These are phyloP conservation scores for Neostethus bicornis DNA, from an alignment of 2,797 vertebrate genomes.

Conservation along the genomic window DNA sequence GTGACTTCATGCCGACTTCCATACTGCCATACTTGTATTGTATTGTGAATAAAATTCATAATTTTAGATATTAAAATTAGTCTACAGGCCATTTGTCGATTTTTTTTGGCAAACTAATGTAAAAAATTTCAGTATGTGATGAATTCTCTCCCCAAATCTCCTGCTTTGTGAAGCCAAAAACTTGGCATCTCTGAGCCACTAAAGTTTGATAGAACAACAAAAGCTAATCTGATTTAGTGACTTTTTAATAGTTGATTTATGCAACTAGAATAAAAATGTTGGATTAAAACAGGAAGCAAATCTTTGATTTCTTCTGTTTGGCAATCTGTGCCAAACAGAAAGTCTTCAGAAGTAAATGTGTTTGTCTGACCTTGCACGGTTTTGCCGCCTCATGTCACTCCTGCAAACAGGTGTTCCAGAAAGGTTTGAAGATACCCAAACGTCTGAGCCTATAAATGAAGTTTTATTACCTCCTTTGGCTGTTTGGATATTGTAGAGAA, in stretches of 20 bases:
- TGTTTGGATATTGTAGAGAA: slow-evolving; percentile 46
- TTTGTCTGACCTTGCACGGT: slow-evolving; percentile 19
- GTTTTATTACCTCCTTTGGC: slow-evolving; percentile 63
- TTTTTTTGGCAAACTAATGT: too few species aligned
- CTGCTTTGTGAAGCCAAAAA: too few species aligned
- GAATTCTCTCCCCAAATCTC: too few species aligned
- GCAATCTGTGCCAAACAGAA: slow-evolving; percentile 10
- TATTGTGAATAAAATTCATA: too few species aligned
- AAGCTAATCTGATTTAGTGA: background rate
- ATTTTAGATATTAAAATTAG: too few species aligned
- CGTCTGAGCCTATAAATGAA: slow-evolving; percentile 47
- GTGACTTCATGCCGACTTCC: too few species aligned
- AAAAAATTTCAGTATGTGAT: too few species aligned
- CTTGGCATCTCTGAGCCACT: too few species aligned
- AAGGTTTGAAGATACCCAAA: slow-evolving; percentile 23
- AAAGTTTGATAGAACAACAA: background rate
- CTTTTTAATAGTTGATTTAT: background rate
- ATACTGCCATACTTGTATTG: too few species aligned
- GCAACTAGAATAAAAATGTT: slow-evolving; percentile 18
- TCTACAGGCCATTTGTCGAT: too few species aligned
- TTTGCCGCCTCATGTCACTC: slow-evolving; percentile 25
- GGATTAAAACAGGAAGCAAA: background rate
- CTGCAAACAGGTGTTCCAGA: slow-evolving; percentile 51
- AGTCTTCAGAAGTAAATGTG: slow-evolving; percentile 16
- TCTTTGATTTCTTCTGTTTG: background rate